Evolutionary conservation across 1,140 invertebrate genomes (phyloP).

Genomic region (fruit fly (Drosophila melanogaster)): DNA sequence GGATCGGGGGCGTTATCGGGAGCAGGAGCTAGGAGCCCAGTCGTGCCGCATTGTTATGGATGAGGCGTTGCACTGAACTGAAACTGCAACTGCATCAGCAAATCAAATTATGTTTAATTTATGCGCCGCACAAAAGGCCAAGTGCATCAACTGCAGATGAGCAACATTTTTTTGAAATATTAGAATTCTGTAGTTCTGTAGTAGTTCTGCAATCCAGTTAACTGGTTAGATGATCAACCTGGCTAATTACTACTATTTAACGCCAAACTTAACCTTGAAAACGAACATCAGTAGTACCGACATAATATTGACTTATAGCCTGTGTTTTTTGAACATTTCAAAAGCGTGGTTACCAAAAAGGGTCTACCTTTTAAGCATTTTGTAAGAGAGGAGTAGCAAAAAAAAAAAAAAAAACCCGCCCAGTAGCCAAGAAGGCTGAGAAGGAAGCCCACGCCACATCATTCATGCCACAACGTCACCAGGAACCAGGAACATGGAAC

Average conservation of each 20-base stretch:
- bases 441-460: constrained; percentile 81
- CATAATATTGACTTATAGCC: background rate
- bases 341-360: background rate
- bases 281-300: background rate
- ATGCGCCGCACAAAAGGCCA: constrained; percentile 37
- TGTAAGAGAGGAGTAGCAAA: background rate
- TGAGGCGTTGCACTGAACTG: constrained; percentile 33
- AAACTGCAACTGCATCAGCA: constrained; percentile 24
- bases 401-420: background rate
- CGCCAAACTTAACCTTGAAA: background rate
- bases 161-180: no score
- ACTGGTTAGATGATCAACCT: no score
- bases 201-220: no score
- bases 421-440: constrained; percentile 25
- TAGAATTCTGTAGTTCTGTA: no score
- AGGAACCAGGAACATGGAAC: constrained; percentile 4
- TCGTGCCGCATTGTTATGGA: constrained; percentile 52
- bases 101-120: constrained; percentile 68
- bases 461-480: constrained; percentile 75
- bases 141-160: constrained; percentile 17
- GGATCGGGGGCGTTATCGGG: constrained; percentile 7
- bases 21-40: background rate
- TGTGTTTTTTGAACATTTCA: background rate
- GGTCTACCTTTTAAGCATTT: background rate
- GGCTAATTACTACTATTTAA: background rate